These are phyloP conservation scores for Smithornis capensis DNA, from an alignment of 2,113 vertebrate genomes.

Conservation along the genomic window DNA sequence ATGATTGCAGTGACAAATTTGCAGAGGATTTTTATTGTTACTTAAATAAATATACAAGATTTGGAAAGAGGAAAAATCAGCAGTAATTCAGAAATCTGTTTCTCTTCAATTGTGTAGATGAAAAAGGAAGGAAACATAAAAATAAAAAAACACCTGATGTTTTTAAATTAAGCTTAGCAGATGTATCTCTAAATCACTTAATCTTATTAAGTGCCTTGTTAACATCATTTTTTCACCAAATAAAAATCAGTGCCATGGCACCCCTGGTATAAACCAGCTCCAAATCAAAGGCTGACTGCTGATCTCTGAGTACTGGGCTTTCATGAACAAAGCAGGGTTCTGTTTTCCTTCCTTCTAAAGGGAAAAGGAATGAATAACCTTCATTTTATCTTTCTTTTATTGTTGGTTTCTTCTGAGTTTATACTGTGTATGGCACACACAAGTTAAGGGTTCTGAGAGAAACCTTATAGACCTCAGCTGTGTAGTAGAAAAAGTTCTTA, in stretches of 20 bases:
- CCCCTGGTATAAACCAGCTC: not conserved
- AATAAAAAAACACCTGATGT: not conserved
- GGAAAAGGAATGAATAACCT: not conserved
- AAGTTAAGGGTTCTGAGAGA: not conserved
- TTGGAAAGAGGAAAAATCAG: not conserved
- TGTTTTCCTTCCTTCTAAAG: not conserved
- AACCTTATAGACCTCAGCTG: not conserved
- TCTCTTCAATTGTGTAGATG: not conserved
- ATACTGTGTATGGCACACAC: not conserved
- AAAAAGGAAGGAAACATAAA: not conserved
- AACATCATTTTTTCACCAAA: not conserved
- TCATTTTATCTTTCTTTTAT: not conserved
- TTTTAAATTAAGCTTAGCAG: not conserved
- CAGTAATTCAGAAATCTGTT: not conserved
- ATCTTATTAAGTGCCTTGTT: conserved; percentile 43
- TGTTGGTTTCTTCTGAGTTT: not conserved
- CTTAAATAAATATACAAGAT: not conserved
- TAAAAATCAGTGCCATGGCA: not conserved
- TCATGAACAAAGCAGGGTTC: conserved; percentile 2
- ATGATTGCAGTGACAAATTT: not conserved
- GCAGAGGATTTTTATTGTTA: not conserved
- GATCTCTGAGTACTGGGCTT: conserved; percentile 7
- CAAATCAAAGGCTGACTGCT: conserved; percentile 45
- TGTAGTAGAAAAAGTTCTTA: not conserved
- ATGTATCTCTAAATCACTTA: conserved; percentile 46